Base-by-base conservation (phyloP, 2,888 invertebrate species). In the Homarus gammarus region DNA sequence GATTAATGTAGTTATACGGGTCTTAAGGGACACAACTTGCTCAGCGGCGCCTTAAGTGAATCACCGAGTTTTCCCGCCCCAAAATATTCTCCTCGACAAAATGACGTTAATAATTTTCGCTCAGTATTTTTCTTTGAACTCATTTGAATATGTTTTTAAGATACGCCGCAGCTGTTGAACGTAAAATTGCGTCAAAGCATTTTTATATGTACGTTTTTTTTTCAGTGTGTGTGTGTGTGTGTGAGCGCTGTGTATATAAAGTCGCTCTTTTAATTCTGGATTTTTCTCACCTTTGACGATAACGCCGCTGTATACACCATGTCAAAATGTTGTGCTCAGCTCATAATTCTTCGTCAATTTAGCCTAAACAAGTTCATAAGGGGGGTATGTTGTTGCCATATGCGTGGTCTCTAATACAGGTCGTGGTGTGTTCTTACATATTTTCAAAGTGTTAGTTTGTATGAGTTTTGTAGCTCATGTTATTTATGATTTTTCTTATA, bases 311-410 rank as follows among this genome's bases (percentile, higher is more conserved):
- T 56, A 56, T 56, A 27, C 64, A 64, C 64, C 5, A 22, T 64
- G 64, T 64, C 64, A 64, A n/a, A 64, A 64, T 64, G n/a, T 27
- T 64, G 5, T 64, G 64, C 27, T 64, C 64, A 31, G 27, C 64
- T 64, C 64, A 64, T 64, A 64, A 64, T n/a, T 64, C 64, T 64
- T 64, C 64, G 64, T 27, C 64, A 27, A 5, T 64, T 64, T 64
- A 64, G 10, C 31, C 27, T 27, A 64, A 64, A 64, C 27, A 64
- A 64, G 64, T n/a, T 64, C 27, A 64, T 27, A 64, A 56, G 18
- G 56, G 44, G 22, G 56, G 44, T 49, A 56, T 18, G 22, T 22
- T 56, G 56, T 56, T 56, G 56, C 12, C 56, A 56, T 56, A 56
- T 2, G 0, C 3, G 18, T 18, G 18, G 22, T 18, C 1, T 56